Conservation (phyloP, 1,140 invertebrate species). For the Sminthurides bifidus region DNA sequence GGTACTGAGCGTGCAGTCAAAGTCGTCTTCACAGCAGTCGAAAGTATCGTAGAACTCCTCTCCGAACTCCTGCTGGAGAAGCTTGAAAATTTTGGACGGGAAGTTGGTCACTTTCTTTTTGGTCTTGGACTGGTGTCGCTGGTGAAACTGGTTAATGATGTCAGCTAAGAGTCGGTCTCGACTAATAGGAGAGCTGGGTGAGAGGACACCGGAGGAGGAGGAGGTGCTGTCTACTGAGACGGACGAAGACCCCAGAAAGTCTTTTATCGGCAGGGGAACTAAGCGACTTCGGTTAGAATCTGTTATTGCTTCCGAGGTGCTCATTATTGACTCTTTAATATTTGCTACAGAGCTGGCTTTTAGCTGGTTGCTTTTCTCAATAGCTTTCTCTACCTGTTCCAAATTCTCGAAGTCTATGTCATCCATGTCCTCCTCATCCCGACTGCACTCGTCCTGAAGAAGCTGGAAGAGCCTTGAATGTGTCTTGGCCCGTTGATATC, state of each 20-base stretch:
- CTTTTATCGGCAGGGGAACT: constrained; percentile 21
- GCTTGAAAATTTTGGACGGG: constrained; percentile 32
- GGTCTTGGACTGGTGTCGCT: constrained; percentile 13
- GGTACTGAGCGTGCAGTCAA: background rate
- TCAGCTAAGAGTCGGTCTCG: constrained; percentile 29
- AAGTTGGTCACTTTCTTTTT: constrained; percentile 18
- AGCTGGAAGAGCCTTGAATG: constrained; percentile 57
- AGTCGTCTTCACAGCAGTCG: constrained; percentile 21
- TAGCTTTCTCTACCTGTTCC: constrained; percentile 5
- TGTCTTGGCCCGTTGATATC: constrained; percentile 55
- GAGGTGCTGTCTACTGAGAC: constrained; percentile 21
- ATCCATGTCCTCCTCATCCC: constrained; percentile 36
- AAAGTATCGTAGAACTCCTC: constrained; percentile 31
- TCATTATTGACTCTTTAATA: background rate
- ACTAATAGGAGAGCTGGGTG: constrained; percentile 25
- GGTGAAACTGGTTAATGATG: constrained; percentile 30
- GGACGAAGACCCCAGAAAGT: constrained; percentile 9
- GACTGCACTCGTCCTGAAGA: constrained; percentile 46
- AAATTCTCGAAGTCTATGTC: constrained; percentile 15
- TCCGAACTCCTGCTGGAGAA: constrained; percentile 29
- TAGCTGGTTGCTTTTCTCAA: background rate
- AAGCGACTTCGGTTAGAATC: constrained; percentile 15
- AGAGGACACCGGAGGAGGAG: constrained; percentile 29
- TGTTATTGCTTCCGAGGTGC: background rate
- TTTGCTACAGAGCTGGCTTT: background rate